Conservation (phyloP, 2,113 vertebrate genomes). For the Phalacrocorax brasilianus region DNA sequence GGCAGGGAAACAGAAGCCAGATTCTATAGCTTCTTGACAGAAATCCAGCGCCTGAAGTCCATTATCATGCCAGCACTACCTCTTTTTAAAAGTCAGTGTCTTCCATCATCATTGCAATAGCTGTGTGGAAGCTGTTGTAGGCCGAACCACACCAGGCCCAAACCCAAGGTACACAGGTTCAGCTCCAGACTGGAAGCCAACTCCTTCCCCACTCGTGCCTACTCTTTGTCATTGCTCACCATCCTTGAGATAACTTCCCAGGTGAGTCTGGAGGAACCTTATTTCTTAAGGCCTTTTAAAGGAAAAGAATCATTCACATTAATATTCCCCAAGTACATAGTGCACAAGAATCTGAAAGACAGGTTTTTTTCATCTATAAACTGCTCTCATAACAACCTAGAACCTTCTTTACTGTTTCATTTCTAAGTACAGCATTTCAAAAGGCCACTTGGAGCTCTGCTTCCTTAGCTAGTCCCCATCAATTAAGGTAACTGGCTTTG, state of each 20-base stretch:
- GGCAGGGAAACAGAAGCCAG: not conserved
- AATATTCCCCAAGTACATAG: not conserved
- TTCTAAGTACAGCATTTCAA: not conserved
- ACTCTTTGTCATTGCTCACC: not conserved
- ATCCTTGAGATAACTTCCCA: not conserved
- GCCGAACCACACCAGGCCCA: not conserved
- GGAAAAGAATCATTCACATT: not conserved
- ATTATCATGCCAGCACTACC: not conserved
- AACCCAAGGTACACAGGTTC: rapidly evolving
- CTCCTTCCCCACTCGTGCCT: not conserved
- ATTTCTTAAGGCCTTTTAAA: not conserved
- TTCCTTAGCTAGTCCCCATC: not conserved
- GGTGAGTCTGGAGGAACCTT: not conserved
- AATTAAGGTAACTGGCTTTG: not conserved
- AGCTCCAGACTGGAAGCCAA: not conserved
- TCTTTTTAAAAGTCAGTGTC: not conserved
- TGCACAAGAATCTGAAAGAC: not conserved
- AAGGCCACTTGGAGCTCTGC: not conserved
- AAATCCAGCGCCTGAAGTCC: not conserved
- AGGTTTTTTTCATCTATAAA: not conserved
- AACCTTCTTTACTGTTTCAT: not conserved
- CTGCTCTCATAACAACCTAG: not conserved
- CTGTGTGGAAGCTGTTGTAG: too few relatives aligned
- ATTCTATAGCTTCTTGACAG: not conserved
- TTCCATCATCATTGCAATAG: not conserved